Base-by-base conservation (phyloP, 2,797 vertebrate species). In the Leptoclinus maculatus region DNA sequence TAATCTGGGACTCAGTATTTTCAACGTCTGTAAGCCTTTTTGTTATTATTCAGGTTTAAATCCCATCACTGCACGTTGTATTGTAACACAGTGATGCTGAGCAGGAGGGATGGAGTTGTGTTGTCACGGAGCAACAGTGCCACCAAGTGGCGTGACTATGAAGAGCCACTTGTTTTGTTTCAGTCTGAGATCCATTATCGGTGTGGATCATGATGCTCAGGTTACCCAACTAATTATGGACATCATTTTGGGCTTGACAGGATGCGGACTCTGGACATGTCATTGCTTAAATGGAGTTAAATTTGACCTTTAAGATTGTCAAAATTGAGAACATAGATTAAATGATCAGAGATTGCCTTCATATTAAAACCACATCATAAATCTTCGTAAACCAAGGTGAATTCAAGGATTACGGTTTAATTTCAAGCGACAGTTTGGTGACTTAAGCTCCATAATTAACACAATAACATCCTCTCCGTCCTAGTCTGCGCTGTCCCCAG, bases 91-190 rank as follows among this genome's bases (percentile, higher is more conserved):
- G 75, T 66, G 84, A 83, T 63, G 83, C 80, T 54, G 60, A 53
- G 58, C 38, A 62, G 58, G 27, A 21, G 34, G 36, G 67, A 53
- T 63, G 56, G 32, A 25, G 64, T 2, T 39, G 58, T 9, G 83
- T 27, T 89, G 89, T 66, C 59, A 17, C 91, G 90, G 95, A 94
- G 91, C 94, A 90, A 97, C 95, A 97, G 95, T 95, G 93, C 97
- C 97, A 96, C 92, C 97, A 95, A 88, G 95, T 95, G 97, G 97
- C 74, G 43, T 0, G 19, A 43, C 23, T 8, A 2, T 16, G 87
- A 89, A 93, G 38, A 32, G 17, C 81, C 21, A 34, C 69, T 91
- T 87, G 82, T 91, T 89, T 83, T 76, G 79, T 67, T 78, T 75
- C 51, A n/a, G 72, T 38, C 38, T 41, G 29, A 45, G 39, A 13